phyloP scores from a whole-genome alignment of 2,888 invertebrate species.

The Halictus ligatus region DNA sequence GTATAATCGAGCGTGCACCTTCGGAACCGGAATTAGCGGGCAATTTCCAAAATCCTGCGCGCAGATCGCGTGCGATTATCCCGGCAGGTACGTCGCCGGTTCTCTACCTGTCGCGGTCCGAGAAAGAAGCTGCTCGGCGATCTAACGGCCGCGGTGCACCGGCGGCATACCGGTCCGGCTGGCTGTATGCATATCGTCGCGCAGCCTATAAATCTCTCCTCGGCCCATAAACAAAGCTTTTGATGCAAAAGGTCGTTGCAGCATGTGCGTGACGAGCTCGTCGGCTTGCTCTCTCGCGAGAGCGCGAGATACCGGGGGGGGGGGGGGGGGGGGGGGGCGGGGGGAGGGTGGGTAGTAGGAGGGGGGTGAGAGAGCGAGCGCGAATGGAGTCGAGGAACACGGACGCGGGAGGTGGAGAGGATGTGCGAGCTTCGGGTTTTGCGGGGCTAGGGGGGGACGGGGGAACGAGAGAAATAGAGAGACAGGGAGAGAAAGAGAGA shows the following conservation, averaged over 20 bases:
- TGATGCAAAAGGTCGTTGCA: constrained; percentile 81
- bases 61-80: neutral
- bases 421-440: constrained; percentile 23
- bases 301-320: constrained; percentile 39
- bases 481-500: neutral
- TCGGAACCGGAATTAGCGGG: neutral
- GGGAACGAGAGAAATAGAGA: constrained; percentile 31
- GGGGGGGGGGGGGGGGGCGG: constrained; percentile 29
- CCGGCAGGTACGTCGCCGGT: constrained; percentile 12
- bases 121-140: constrained; percentile 40
- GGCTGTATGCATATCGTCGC: constrained; percentile 75
- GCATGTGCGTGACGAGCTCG: constrained; percentile 82
- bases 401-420: constrained; percentile 39
- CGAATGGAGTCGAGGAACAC: constrained; percentile 48
- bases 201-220: constrained; percentile 79
- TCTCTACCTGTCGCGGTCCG: constrained; percentile 48
- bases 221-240: constrained; percentile 82
- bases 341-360: constrained; percentile 25
- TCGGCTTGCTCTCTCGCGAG: constrained; percentile 54
- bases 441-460: constrained; percentile 15
- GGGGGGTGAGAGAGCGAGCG: constrained; percentile 38
- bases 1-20: neutral
- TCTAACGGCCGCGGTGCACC: constrained; percentile 70
- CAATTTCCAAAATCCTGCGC: neutral
- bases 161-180: constrained; percentile 58